A percentile compares a stretch with the other conserved stretches of the same genome.
Evolutionary conservation across 2,797 vertebrate species (phyloP).

Genomic region (Ataeniobius toweri): DNA sequence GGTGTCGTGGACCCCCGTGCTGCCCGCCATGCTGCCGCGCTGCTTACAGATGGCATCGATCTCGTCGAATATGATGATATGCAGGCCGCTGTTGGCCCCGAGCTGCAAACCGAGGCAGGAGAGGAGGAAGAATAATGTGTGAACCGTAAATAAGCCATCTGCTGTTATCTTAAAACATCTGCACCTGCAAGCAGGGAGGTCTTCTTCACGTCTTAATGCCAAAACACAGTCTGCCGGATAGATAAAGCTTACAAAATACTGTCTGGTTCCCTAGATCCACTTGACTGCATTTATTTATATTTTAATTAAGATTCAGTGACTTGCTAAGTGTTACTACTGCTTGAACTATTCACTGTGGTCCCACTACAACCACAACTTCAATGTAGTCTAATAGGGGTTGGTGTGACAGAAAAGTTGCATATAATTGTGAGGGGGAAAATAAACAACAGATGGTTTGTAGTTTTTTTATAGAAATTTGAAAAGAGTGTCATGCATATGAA

Average conservation of each 20-base stretch:
- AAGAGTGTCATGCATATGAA: no score
- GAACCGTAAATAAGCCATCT: conserved; percentile 8
- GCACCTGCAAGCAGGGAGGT: conserved; percentile 12
- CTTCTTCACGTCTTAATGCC: not conserved
- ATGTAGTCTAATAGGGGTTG: not conserved
- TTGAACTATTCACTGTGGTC: no score
- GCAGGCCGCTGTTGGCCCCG: conserved; percentile 94
- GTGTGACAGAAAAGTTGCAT: not conserved
- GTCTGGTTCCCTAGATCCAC: not conserved
- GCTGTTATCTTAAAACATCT: conserved; percentile 6
- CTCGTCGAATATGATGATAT: conserved; percentile 98
- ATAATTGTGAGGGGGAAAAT: not conserved
- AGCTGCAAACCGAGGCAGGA: conserved; percentile 75
- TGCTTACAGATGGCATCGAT: conserved; percentile 98
- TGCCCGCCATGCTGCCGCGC: conserved; percentile 95
- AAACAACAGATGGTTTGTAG: no score
- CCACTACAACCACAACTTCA: no score
- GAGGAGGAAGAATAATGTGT: not conserved
- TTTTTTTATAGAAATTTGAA: no score
- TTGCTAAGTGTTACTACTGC: no score
- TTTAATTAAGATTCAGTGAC: no score
- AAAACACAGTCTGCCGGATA: conserved; percentile 7
- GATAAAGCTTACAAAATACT: not conserved
- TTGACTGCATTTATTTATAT: not conserved
- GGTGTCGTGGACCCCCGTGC: conserved; percentile 95